A percentile compares a stretch with the other conserved stretches of the same genome.
Conservation (phyloP, 1,140 invertebrate genomes). For the Caenorhabditis brenneri region DNA sequence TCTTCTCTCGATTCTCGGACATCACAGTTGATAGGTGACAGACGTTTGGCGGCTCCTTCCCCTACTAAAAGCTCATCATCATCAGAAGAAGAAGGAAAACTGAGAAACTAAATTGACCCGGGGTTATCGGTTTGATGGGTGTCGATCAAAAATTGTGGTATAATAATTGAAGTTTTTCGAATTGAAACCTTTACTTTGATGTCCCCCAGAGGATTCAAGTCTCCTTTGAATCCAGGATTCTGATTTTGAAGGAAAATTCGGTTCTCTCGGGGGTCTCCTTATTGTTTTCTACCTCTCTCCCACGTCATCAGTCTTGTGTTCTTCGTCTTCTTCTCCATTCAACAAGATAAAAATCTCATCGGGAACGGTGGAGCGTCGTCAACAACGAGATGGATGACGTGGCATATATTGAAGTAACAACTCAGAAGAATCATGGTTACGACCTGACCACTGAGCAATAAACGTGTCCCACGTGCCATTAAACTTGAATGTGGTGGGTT, state of each 20-base stretch:
- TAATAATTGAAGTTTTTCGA: conserved; percentile 19
- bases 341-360: background rate
- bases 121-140: conserved; percentile 35
- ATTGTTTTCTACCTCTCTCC: no score
- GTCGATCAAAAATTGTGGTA: conserved; percentile 34
- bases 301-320: no score
- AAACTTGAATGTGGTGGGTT: background rate
- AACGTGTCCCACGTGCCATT: conserved; percentile 13
- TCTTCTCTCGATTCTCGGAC: background rate
- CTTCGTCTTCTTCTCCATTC: no score
- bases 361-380: background rate
- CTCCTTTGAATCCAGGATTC: no score
- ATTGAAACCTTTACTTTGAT: no score
- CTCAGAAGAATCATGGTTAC: background rate
- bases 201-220: background rate
- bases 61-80: background rate
- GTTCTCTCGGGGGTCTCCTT: no score
- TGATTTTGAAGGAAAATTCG: background rate
- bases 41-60: conserved; percentile 23
- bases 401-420: background rate
- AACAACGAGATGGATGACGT: background rate
- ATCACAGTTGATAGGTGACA: conserved; percentile 40
- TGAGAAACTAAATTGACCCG: background rate
- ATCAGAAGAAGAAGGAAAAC: no score
- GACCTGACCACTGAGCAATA: background rate